These are phyloP conservation scores for Berghia stephanieae DNA, from an alignment of 1,140 invertebrate genomes.

Conservation along the genomic window DNA sequence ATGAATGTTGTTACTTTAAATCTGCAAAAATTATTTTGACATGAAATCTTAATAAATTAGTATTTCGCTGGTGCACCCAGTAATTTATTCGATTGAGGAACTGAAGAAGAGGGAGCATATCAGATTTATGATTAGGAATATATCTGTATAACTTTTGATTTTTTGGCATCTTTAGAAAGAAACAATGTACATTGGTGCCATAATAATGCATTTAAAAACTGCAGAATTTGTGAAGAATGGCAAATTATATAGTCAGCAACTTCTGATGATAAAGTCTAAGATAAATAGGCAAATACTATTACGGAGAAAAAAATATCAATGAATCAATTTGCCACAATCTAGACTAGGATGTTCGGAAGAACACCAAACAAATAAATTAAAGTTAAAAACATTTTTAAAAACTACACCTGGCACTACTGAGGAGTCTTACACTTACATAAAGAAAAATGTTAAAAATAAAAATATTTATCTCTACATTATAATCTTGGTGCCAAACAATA, in stretches of 20 bases:
- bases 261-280: neutral
- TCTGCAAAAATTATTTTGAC: too few relatives aligned
- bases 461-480: neutral
- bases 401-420: too few relatives aligned
- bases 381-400: neutral
- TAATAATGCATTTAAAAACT: neutral
- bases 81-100: too few relatives aligned
- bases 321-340: neutral
- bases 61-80: too few relatives aligned
- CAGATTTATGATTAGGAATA: too few relatives aligned
- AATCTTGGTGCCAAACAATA: too few relatives aligned
- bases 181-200: neutral
- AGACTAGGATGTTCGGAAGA: neutral
- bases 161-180: too few relatives aligned
- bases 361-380: neutral
- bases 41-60: too few relatives aligned
- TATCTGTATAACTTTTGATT: too few relatives aligned
- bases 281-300: neutral
- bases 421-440: conserved; percentile 94
- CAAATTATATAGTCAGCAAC: neutral
- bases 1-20: too few relatives aligned
- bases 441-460: conserved; percentile 72
- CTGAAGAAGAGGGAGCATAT: too few relatives aligned
- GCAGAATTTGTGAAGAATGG: neutral
- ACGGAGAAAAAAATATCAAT: neutral